These are phyloP conservation scores for Acromyrmex echinatior DNA, from an alignment of 1,140 invertebrate species.

Conservation along the genomic window DNA sequence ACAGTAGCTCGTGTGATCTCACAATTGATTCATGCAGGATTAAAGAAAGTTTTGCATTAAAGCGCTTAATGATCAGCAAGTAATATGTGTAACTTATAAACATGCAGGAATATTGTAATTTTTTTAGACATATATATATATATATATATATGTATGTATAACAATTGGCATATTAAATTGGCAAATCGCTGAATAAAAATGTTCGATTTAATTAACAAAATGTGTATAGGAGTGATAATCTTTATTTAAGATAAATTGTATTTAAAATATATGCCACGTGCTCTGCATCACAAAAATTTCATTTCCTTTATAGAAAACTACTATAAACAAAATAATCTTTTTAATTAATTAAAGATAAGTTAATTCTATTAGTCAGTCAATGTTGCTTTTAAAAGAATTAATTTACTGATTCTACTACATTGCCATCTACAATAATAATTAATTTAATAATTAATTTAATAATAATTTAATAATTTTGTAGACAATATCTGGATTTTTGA, in stretches of 20 bases:
- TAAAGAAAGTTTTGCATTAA: conserved; percentile 51
- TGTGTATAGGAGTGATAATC: not conserved
- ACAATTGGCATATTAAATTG: not conserved
- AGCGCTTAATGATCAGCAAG: not conserved
- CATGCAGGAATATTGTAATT: not conserved
- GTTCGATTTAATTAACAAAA: not conserved
- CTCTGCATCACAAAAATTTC: not conserved
- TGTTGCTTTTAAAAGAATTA: not conserved
- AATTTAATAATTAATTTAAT: conserved; percentile 23
- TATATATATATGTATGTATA: not conserved
- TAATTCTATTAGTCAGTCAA: not conserved
- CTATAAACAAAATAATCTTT: not conserved
- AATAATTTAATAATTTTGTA: conserved; percentile 35
- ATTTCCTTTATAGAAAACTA: not conserved
- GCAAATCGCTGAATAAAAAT: not conserved
- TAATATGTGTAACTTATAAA: not conserved
- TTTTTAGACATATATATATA: not conserved
- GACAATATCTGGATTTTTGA: conserved; percentile 29
- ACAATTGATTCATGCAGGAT: conserved; percentile 30
- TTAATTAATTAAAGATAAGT: not conserved
- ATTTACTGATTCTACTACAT: not conserved
- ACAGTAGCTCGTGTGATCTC: conserved; percentile 13
- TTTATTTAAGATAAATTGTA: not conserved
- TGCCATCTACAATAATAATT: not conserved
- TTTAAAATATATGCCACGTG: not conserved